These are phyloP conservation scores for Anthonomus grandis DNA, from an alignment of 1,140 invertebrate genomes.

Conservation along the genomic window DNA sequence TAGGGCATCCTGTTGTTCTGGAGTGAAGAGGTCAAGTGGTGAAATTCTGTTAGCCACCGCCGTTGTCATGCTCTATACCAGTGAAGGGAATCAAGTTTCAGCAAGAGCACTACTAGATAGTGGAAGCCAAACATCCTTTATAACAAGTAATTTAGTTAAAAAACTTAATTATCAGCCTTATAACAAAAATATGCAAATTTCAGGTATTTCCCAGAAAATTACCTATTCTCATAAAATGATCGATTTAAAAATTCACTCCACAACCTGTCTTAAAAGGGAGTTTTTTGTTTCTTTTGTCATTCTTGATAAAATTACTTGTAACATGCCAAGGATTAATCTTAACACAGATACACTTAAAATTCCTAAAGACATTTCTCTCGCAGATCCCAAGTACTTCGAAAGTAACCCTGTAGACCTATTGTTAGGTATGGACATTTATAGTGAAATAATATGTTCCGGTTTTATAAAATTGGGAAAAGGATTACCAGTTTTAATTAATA, in stretches of 20 bases:
- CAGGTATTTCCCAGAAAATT: too few species aligned
- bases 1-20: too few species aligned
- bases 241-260: neutral
- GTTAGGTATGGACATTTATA: neutral
- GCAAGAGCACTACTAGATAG: too few species aligned
- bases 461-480: neutral
- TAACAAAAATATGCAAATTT: too few species aligned
- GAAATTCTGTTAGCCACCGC: too few species aligned
- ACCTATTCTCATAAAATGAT: conserved; percentile 1
- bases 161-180: too few species aligned
- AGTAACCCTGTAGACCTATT: neutral
- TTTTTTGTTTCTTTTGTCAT: neutral
- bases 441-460: neutral
- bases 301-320: neutral
- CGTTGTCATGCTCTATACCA: too few species aligned
- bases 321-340: neutral
- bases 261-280: neutral
- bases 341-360: neutral
- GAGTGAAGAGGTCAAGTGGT: too few species aligned
- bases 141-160: too few species aligned
- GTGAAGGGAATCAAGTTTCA: too few species aligned
- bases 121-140: too few species aligned
- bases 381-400: neutral
- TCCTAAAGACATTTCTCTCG: neutral
- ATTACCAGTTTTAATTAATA: neutral